Evolutionary conservation across 2,888 invertebrate species (phyloP).

Genomic region (Gryllus longicercus): DNA sequence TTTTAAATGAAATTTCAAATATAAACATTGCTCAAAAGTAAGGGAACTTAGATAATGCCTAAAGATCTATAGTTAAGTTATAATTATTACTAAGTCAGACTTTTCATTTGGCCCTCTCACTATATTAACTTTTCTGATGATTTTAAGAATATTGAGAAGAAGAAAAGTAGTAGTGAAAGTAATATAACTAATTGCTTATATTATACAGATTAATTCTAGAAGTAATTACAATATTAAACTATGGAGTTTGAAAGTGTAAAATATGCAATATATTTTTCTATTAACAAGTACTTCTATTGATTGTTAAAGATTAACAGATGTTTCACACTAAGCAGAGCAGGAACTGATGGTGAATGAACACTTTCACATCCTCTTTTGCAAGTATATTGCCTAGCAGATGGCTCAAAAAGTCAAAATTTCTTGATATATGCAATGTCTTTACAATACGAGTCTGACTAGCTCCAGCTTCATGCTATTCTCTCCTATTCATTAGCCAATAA

Average conservation of each 20-base stretch:
- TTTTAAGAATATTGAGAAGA: not conserved
- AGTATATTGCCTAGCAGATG: not conserved
- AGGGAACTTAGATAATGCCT: no score
- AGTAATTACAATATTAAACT: not conserved
- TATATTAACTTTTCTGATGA: not conserved
- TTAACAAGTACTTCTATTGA: no score
- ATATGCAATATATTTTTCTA: not conserved
- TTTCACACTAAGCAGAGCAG: no score
- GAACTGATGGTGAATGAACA: no score
- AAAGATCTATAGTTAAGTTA: no score
- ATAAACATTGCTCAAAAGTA: no score
- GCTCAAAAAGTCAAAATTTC: not conserved
- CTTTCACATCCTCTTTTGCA: no score
- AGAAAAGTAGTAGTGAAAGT: not conserved
- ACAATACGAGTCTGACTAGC: not conserved
- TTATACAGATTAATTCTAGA: conserved; percentile 9
- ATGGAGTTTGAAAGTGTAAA: not conserved
- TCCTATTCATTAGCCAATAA: not conserved
- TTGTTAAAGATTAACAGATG: no score
- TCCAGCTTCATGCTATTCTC: not conserved
- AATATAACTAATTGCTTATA: not conserved
- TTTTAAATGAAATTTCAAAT: no score
- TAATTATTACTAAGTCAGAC: not conserved
- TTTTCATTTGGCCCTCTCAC: conserved; percentile 10
- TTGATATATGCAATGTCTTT: no score